Evolutionary conservation across 2,888 invertebrate genomes (phyloP).

Genomic region (Dicranocentrus wangi): DNA sequence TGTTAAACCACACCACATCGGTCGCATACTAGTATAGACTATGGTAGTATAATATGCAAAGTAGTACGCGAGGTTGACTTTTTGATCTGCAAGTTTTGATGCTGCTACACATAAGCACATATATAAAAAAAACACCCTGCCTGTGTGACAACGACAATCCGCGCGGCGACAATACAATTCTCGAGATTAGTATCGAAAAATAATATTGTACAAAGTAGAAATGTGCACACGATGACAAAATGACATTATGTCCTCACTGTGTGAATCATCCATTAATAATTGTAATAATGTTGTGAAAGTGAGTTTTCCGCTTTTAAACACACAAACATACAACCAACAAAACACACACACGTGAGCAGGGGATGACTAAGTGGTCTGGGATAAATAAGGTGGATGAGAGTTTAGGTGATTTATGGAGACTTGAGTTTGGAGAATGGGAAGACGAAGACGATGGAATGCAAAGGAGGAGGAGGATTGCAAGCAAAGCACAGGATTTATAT

Average conservation of each 20-base stretch:
- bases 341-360: background rate
- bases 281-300: constrained; percentile 46
- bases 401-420: constrained; percentile 10
- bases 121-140: constrained; percentile 8
- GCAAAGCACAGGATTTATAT: too few species aligned
- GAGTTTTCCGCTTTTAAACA: constrained; percentile 48
- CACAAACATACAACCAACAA: too few species aligned
- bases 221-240: constrained; percentile 44
- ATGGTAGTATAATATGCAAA: too few species aligned
- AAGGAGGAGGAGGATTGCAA: constrained; percentile 25
- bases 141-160: background rate
- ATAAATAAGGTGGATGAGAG: too few species aligned
- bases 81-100: background rate
- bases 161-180: too few species aligned
- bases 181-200: background rate
- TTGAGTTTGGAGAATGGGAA: background rate
- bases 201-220: constrained; percentile 8
- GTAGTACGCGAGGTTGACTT: background rate
- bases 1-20: too few species aligned
- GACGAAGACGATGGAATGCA: constrained; percentile 19
- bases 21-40: too few species aligned
- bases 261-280: constrained; percentile 44
- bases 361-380: background rate
- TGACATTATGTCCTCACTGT: constrained; percentile 54
- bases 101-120: background rate